Evolutionary conservation across 2,888 invertebrate genomes (phyloP), one percentile per base, ranked within the genome.

Genomic region (Ephialtes manifestator): DNA sequence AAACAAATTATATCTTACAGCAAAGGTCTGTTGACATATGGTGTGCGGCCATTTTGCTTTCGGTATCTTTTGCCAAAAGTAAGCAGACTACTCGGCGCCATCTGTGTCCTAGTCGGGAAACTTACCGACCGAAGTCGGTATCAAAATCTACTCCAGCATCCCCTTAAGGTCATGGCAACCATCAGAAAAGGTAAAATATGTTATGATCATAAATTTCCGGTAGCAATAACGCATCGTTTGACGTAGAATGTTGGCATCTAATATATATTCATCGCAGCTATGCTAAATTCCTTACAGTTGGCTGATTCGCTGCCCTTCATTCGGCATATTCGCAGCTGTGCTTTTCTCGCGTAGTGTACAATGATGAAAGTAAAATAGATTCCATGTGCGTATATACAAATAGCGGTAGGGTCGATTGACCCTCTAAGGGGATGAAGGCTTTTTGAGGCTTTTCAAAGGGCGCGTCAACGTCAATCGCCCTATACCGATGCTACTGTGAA

Each of bases 361-460:
- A 46, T 39, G 35, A 60, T 55, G 53, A 35, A 74, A 67, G 43
- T 11, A 10, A 60, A 68, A 58, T 60, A 60, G 55, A 74, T 74
- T 28, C 18, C 5, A 18, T 20, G 51, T 51, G 0, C 15, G 53
- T 43, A 68, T 74, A 15, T 31, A 74, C 39, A 51, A 83, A 83
- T 68, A 68, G 60, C 43, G 55, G n/a, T 13, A 53, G 67, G 67
- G 24, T 48, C 28, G 58, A 67, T 35, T 55, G 28, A 18, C 65
- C 35, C 39, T 31, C 55, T 31, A 72, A 65, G n/a, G 35, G 76
- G 72, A 51, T 43, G 71, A 53, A 76, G 84, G 85, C 86, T 86
- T 86, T 79, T 82, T 83, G 75, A 85, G 83, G 76, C 83, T 85
- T 86, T 81, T 86, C 84, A 82, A 81, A 88, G 86, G 78, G 76